Evolutionary conservation across 2,888 invertebrate genomes (phyloP).

Genomic region (Bombyx huttoni): DNA sequence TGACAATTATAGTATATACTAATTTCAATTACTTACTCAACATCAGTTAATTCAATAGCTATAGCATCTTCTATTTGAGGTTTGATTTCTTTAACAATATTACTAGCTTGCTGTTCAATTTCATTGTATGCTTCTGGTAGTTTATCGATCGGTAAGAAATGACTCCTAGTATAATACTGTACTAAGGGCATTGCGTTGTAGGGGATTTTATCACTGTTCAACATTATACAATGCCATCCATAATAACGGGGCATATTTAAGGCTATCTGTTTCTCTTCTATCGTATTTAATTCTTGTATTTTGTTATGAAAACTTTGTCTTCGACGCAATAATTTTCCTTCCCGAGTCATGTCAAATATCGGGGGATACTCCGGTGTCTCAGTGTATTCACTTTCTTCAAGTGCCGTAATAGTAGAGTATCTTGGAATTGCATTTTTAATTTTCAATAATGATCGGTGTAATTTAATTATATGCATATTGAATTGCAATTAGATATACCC

Average conservation of each 20-base stretch:
- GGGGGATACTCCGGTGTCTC: conserved; percentile 70
- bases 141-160: conserved; percentile 70
- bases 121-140: conserved; percentile 75
- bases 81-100: conserved; percentile 66
- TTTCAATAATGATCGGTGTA: conserved; percentile 40
- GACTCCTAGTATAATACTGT: conserved; percentile 85
- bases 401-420: conserved; percentile 32
- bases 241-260: conserved; percentile 87
- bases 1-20: too few species aligned
- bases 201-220: conserved; percentile 73
- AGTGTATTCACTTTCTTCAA: conserved; percentile 51
- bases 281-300: conserved; percentile 76
- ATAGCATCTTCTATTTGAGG: conserved; percentile 75
- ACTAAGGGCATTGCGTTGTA: conserved; percentile 80
- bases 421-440: conserved; percentile 30
- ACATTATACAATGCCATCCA: conserved; percentile 77
- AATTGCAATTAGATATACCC: background rate
- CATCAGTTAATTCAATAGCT: conserved; percentile 71
- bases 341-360: conserved; percentile 73
- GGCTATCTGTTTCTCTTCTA: conserved; percentile 88
- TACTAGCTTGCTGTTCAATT: conserved; percentile 52
- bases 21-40: conserved; percentile 58
- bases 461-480: conserved; percentile 44
- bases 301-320: conserved; percentile 65
- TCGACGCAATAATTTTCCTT: conserved; percentile 58